Conservation (phyloP, 2,797 vertebrate genomes). For the Mycteria americana region DNA sequence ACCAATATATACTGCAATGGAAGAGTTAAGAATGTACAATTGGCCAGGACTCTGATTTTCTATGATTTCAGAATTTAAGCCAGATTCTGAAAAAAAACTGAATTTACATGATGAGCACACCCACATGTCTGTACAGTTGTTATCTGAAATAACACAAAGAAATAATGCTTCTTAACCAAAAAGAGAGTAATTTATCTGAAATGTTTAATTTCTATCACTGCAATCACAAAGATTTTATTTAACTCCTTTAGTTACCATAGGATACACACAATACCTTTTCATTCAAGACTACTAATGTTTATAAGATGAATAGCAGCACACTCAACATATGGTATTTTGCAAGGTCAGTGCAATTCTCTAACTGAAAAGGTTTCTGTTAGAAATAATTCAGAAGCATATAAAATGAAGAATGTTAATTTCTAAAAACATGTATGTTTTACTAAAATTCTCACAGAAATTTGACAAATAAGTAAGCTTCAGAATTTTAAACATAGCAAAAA, state of each 20-base stretch:
- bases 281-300: conserved; percentile 20
- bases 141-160: not conserved
- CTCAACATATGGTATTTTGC: conserved; percentile 36
- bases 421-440: not conserved
- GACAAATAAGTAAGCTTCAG: not conserved
- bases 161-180: not conserved
- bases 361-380: not conserved
- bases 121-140: not conserved
- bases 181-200: not conserved
- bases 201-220: conserved; percentile 6
- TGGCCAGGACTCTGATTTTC: not conserved
- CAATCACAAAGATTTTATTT: not conserved
- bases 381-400: not conserved
- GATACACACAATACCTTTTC: conserved; percentile 12
- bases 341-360: conserved; percentile 26
- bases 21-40: not conserved
- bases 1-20: not conserved
- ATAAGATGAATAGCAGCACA: conserved; percentile 2
- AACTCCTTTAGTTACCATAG: not conserved
- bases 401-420: not conserved
- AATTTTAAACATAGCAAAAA: conserved; percentile 12
- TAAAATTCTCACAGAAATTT: not conserved
- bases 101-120: not conserved
- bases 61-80: not conserved
- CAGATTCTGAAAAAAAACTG: not conserved